A percentile compares a stretch with the other conserved stretches of the same genome.
Evolutionary conservation across 1,140 invertebrate species (phyloP).

Genomic region (Papilio machaon): DNA sequence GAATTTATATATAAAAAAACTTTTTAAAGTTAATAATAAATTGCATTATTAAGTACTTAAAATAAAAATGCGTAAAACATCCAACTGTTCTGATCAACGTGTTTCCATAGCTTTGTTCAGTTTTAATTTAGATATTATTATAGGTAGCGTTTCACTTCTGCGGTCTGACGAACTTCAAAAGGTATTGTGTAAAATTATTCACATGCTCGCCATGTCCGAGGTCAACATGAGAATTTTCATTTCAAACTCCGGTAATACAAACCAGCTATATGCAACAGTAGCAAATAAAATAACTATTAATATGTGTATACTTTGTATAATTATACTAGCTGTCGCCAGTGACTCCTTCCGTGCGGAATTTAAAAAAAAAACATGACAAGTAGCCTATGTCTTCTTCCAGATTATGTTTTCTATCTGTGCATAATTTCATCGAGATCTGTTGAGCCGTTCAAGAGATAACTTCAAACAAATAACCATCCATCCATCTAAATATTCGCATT

Average conservation of each 20-base stretch:
- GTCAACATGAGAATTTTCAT: background rate
- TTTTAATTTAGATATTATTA: background rate
- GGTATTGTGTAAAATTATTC: background rate
- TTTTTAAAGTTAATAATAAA: background rate
- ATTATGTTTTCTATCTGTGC: too few species aligned
- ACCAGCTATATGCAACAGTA: background rate
- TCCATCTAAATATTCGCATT: too few species aligned
- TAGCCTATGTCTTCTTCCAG: too few species aligned
- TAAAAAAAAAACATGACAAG: too few species aligned
- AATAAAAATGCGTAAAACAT: background rate
- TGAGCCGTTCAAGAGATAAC: too few species aligned
- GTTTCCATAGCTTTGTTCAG: background rate
- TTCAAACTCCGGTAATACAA: background rate
- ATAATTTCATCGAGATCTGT: too few species aligned
- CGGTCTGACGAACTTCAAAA: slow-evolving; percentile 13
- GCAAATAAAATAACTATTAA: background rate
- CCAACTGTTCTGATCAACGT: background rate
- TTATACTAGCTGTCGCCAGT: too few species aligned
- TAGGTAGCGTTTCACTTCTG: background rate
- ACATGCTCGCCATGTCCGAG: background rate
- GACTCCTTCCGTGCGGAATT: too few species aligned
- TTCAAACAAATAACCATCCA: too few species aligned
- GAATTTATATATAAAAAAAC: too few species aligned
- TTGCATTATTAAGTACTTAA: background rate
- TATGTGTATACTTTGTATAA: background rate